phyloP scores from a whole-genome alignment of 2,797 vertebrate species.

The Geotria australis region DNA sequence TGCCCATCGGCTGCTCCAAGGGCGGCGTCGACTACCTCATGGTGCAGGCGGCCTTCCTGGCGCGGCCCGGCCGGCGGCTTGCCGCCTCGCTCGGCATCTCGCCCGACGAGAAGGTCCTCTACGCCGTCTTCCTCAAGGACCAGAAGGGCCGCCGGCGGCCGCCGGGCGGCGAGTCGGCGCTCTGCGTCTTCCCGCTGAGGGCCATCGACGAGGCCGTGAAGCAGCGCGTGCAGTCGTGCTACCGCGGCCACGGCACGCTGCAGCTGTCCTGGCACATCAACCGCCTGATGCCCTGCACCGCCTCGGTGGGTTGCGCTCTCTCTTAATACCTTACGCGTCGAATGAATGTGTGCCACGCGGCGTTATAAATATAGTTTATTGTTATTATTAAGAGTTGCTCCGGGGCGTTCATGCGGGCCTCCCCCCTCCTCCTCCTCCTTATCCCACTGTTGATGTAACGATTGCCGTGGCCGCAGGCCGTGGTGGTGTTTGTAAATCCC shows the following conservation, averaged over 20 bases:
- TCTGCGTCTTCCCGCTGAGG: conserved; percentile 72
- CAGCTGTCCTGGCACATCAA: conserved; percentile 97
- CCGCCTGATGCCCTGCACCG: conserved; percentile 89
- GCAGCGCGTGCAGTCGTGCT: conserved; percentile 78
- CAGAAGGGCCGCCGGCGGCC: conserved; percentile 74
- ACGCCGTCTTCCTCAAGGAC: conserved; percentile 78
- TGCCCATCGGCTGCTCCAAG: conserved; percentile 73
- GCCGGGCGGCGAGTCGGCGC: conserved; percentile 61
- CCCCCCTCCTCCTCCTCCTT: too few species aligned
- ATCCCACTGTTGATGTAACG: too few species aligned
- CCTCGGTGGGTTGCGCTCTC: conserved; percentile 43
- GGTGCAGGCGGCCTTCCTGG: conserved; percentile 70
- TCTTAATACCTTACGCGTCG: too few species aligned
- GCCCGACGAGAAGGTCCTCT: conserved; percentile 60
- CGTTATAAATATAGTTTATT: too few species aligned
- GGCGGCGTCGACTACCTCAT: conserved; percentile 71
- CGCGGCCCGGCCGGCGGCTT: conserved; percentile 56
- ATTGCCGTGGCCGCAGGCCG: too few species aligned
- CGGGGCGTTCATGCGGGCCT: too few species aligned
- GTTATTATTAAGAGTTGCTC: too few species aligned
- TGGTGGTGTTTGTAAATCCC: too few species aligned
- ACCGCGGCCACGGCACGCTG: conserved; percentile 76
- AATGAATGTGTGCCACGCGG: too few species aligned
- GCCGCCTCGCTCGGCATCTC: conserved; percentile 39
- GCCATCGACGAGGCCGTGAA: conserved; percentile 88